phyloP scores from a whole-genome alignment of 2,888 invertebrate species.

The Aleiodes alternator region DNA sequence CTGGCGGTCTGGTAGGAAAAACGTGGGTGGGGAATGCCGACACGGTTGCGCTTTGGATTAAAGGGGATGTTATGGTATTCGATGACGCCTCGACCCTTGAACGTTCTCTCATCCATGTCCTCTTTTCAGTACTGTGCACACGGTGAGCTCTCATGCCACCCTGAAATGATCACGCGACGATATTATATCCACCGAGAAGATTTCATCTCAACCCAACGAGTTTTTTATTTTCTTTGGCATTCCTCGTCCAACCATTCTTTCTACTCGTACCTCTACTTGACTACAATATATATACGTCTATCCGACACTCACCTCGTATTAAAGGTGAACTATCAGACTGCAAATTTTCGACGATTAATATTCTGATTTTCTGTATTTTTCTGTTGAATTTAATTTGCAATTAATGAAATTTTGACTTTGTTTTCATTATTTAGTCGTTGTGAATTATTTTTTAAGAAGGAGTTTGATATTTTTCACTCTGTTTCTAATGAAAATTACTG shows the following conservation, averaged over 20 bases:
- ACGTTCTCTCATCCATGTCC: conserved; percentile 10
- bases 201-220: not conserved
- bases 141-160: conserved; percentile 10
- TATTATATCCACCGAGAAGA: conserved; percentile 22
- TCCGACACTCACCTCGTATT: conserved; percentile 41
- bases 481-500: too few species aligned
- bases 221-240: conserved; percentile 11
- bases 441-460: too few species aligned
- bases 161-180: conserved; percentile 27
- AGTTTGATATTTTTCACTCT: too few species aligned
- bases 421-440: too few species aligned
- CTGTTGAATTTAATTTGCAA: too few species aligned
- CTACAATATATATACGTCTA: conserved; percentile 5
- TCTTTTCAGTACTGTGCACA: conserved; percentile 9
- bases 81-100: conserved; percentile 18
- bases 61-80: conserved; percentile 35
- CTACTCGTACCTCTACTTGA: conserved; percentile 10
- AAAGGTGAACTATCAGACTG: conserved; percentile 34
- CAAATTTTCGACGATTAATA: not conserved
- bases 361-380: too few species aligned
- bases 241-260: not conserved
- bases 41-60: conserved; percentile 34
- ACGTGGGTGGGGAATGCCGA: conserved; percentile 33
- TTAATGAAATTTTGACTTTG: too few species aligned
- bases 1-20: conserved; percentile 29